Conservation (phyloP, 2,888 invertebrate genomes). For the Cataglyphis cursor region DNA sequence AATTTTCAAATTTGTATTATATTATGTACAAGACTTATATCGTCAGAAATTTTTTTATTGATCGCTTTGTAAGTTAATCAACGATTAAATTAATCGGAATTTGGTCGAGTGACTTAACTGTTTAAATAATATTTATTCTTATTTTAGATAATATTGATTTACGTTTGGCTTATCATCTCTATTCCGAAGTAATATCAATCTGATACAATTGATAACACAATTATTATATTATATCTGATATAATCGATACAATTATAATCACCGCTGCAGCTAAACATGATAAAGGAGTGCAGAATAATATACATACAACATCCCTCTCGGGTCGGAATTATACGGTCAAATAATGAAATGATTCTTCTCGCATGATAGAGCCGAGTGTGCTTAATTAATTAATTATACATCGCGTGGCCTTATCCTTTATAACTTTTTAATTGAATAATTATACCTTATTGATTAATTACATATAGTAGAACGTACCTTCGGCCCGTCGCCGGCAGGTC, state of each 20-base stretch:
- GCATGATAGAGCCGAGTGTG: not conserved
- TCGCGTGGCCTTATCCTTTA: too few species aligned
- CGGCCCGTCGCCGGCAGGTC: slow-evolving; percentile 70
- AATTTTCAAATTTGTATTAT: too few species aligned
- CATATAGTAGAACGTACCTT: slow-evolving; percentile 74
- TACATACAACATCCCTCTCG: not conserved
- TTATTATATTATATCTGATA: too few species aligned
- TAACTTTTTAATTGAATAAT: slow-evolving; percentile 9
- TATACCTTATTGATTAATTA: too few species aligned
- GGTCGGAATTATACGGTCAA: not conserved
- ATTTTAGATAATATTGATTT: not conserved
- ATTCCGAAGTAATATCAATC: not conserved
- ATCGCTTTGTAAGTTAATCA: too few species aligned
- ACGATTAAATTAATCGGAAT: too few species aligned
- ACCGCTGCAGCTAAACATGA: not conserved
- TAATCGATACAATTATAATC: not conserved
- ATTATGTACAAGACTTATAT: too few species aligned
- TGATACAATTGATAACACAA: too few species aligned
- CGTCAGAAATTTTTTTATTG: too few species aligned
- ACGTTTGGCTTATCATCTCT: not conserved
- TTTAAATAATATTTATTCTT: too few species aligned
- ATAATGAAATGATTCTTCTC: not conserved
- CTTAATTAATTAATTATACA: slow-evolving; percentile 12
- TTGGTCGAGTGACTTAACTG: too few species aligned
- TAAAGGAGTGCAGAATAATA: not conserved